Conservation (phyloP, 1,140 invertebrate species). For the Augochlora pura region DNA sequence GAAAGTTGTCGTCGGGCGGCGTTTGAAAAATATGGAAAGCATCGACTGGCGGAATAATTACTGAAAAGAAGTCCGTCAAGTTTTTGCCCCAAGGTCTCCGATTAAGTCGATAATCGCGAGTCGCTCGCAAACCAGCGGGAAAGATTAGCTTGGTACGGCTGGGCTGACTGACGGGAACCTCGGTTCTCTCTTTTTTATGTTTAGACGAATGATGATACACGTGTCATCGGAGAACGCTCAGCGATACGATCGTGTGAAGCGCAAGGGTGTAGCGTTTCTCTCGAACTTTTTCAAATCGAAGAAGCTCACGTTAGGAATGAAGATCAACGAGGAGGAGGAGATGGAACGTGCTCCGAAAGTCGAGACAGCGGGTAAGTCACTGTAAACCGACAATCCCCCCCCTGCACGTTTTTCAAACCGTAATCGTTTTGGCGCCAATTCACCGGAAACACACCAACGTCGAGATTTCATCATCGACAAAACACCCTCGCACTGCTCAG, state of each 20-base stretch:
- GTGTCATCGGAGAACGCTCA: constrained; percentile 71
- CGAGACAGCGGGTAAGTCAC: constrained; percentile 73
- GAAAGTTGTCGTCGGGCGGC: too few relatives aligned
- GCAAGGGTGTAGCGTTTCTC: constrained; percentile 74
- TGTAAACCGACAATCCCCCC: neutral
- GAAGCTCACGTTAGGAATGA: constrained; percentile 75
- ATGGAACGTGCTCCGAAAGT: constrained; percentile 75
- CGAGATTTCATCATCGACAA: neutral
- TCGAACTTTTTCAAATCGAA: constrained; percentile 74
- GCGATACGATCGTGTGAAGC: constrained; percentile 74
- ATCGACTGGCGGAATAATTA: too few relatives aligned
- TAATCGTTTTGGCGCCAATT: neutral
- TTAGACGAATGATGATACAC: constrained; percentile 77
- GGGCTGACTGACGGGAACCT: neutral
- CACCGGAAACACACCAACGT: too few relatives aligned
- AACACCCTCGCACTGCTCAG: neutral
- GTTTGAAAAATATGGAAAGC: too few relatives aligned
- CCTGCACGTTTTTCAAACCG: neutral
- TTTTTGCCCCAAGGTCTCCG: too few relatives aligned
- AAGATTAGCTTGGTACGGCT: too few relatives aligned
- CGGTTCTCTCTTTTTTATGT: constrained; percentile 22
- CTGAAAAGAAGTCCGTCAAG: too few relatives aligned
- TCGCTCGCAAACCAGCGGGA: too few relatives aligned
- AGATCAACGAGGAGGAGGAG: constrained; percentile 76
- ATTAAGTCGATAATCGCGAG: too few relatives aligned